Percentiles rank a stretch among this genome's conserved stretches.
These are phyloP conservation scores for Scolopax bukidnonensis DNA, from an alignment of 2,797 vertebrate genomes.

Conservation along the genomic window DNA sequence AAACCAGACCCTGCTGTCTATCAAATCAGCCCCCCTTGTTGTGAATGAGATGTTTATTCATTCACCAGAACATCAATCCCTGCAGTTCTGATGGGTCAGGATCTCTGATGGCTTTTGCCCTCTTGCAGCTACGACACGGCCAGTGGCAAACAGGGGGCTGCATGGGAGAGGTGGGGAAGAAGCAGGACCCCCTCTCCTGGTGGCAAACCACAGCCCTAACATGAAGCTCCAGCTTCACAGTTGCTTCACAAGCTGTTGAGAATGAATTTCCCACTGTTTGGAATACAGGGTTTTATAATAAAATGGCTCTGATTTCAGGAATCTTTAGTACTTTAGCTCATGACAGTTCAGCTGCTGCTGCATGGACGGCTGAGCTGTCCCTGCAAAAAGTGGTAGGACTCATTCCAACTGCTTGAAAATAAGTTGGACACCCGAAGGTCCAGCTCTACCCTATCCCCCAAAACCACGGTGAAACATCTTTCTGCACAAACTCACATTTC, in stretches of 20 bases:
- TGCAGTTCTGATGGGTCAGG: background rate
- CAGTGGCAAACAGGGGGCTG: background rate
- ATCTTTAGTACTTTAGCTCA: background rate
- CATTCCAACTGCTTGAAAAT: background rate
- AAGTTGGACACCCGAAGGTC: background rate
- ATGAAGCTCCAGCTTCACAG: background rate
- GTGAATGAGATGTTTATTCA: background rate
- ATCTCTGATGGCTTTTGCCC: background rate
- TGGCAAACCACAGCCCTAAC: background rate
- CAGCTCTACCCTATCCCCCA: background rate
- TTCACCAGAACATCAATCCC: background rate
- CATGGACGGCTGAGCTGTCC: background rate
- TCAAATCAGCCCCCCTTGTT: background rate
- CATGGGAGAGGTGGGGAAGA: background rate
- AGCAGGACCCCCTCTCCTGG: background rate
- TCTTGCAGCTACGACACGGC: accelerated
- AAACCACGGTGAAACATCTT: background rate
- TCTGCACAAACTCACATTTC: background rate
- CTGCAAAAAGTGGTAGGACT: background rate
- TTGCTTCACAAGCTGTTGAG: background rate
- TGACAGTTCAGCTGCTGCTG: background rate
- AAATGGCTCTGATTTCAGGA: background rate
- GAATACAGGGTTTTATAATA: background rate
- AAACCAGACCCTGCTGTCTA: background rate
- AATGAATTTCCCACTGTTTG: background rate